Evolutionary conservation across 2,888 invertebrate species (phyloP).

Genomic region (Himalopsyche anomala): DNA sequence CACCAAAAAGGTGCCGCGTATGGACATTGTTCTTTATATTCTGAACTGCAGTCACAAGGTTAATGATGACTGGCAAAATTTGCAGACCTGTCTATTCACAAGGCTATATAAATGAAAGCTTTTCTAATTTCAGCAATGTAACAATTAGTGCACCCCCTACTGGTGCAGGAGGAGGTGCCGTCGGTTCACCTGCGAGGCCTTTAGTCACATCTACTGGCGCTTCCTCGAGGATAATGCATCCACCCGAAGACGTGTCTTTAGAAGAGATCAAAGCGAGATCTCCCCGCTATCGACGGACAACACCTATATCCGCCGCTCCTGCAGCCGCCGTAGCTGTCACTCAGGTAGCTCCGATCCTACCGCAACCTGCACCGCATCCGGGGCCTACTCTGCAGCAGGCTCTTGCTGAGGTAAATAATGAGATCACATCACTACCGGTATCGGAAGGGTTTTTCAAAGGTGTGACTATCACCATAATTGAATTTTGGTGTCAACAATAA

Average conservation of each 20-base stretch:
- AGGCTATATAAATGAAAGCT: neutral
- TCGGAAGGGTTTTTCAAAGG: no score
- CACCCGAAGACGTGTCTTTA: slow-evolving; percentile 93
- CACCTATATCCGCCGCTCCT: slow-evolving; percentile 70
- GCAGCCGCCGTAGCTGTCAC: slow-evolving; percentile 68
- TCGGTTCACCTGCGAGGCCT: slow-evolving; percentile 70
- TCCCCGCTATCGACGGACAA: slow-evolving; percentile 80
- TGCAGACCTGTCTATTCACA: neutral
- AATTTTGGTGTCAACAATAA: no score
- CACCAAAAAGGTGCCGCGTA: no score
- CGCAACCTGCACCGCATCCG: slow-evolving; percentile 50
- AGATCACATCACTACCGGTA: no score
- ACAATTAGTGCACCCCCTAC: slow-evolving; percentile 87
- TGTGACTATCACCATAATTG: no score
- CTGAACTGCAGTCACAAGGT: no score
- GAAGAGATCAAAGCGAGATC: slow-evolving; percentile 88
- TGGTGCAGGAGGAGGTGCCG: slow-evolving; percentile 69
- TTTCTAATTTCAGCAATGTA: slow-evolving; percentile 77
- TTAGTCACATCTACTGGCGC: slow-evolving; percentile 88
- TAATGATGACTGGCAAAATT: no score
- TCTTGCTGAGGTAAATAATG: slow-evolving; percentile 61
- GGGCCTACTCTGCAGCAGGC: slow-evolving; percentile 60
- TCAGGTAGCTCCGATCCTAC: slow-evolving; percentile 49
- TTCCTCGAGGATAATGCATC: slow-evolving; percentile 93
- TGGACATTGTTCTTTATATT: no score